A percentile compares a stretch with the other conserved stretches of the same genome.
Conservation (phyloP, 1,140 invertebrate genomes). For the Scaptomyza pallida region DNA sequence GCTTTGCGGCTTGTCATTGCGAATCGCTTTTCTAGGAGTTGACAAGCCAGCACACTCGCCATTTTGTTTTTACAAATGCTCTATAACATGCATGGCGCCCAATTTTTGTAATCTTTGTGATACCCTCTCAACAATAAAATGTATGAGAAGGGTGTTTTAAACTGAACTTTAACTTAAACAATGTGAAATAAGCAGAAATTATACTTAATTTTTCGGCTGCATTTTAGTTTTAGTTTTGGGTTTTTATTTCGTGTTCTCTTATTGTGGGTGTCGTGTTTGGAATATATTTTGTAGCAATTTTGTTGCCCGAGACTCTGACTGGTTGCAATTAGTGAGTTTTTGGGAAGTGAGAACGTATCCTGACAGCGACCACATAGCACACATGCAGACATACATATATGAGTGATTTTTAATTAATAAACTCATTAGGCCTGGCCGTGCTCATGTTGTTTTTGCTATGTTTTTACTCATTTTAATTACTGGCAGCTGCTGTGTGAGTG, state of each 20-base stretch:
- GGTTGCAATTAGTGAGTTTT: constrained; percentile 48
- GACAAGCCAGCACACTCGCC: constrained; percentile 25
- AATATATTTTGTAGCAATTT: constrained; percentile 42
- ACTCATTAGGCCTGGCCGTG: constrained; percentile 65
- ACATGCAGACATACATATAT: constrained; percentile 28
- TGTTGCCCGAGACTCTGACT: neutral
- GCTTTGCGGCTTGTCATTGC: constrained; percentile 54
- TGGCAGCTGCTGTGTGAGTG: constrained; percentile 52
- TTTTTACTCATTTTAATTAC: constrained; percentile 76
- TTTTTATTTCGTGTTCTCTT: neutral
- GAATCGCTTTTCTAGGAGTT: constrained; percentile 18
- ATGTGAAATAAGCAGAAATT: too few relatives aligned
- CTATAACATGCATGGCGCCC: constrained; percentile 10
- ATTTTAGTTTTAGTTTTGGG: too few relatives aligned
- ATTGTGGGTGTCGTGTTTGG: constrained; percentile 43
- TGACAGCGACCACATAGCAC: constrained; percentile 8
- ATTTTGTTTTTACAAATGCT: constrained; percentile 39
- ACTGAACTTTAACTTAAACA: too few relatives aligned
- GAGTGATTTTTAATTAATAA: constrained; percentile 78
- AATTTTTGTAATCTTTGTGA: constrained; percentile 28
- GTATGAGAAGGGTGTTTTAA: too few relatives aligned
- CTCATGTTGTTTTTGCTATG: constrained; percentile 23
- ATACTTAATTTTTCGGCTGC: too few relatives aligned
- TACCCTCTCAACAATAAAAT: constrained; percentile 19
- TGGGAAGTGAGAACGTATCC: constrained; percentile 22